Conservation (phyloP, 2,797 vertebrate genomes). For the Neosalanx taihuensis region DNA sequence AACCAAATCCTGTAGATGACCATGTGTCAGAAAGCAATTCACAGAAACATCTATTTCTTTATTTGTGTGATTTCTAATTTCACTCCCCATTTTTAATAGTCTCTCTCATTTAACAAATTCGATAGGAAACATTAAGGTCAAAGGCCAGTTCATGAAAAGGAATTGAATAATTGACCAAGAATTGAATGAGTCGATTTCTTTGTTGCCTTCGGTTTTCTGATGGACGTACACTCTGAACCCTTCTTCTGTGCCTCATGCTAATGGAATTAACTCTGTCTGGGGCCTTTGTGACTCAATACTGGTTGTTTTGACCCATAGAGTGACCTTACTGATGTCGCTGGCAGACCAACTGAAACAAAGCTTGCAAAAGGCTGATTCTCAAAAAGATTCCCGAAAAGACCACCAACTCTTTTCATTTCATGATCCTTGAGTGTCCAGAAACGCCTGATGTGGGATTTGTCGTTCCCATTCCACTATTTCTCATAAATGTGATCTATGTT, state of each 20-base stretch:
- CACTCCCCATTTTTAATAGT: constrained; percentile 37
- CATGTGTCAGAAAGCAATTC: constrained; percentile 16
- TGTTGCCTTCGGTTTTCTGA: constrained; percentile 47
- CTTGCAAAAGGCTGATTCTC: constrained; percentile 10
- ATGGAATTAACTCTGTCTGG: constrained; percentile 60
- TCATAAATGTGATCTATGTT: constrained; percentile 56
- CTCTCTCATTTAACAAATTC: constrained; percentile 49
- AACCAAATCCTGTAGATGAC: constrained; percentile 18
- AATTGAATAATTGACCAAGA: constrained; percentile 68
- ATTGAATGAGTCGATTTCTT: constrained; percentile 58
- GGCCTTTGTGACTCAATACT: constrained; percentile 46
- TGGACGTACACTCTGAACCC: constrained; percentile 52
- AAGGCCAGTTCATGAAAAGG: constrained; percentile 49
- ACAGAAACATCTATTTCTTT: constrained; percentile 27
- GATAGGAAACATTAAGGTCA: constrained; percentile 58
- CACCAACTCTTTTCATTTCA: constrained; percentile 47
- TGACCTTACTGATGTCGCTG: constrained; percentile 55
- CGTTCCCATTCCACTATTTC: constrained; percentile 37
- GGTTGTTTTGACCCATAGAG: constrained; percentile 44
- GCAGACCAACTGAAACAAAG: constrained; percentile 12
- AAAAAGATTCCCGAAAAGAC: constrained; percentile 30
- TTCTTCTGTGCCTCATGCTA: constrained; percentile 49
- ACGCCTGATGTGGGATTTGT: constrained; percentile 37
- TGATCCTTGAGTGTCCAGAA: constrained; percentile 16
- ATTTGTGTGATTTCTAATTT: constrained; percentile 3